These are phyloP conservation scores for Heliconius eleuchia DNA, from an alignment of 1,140 invertebrate genomes.

Conservation along the genomic window DNA sequence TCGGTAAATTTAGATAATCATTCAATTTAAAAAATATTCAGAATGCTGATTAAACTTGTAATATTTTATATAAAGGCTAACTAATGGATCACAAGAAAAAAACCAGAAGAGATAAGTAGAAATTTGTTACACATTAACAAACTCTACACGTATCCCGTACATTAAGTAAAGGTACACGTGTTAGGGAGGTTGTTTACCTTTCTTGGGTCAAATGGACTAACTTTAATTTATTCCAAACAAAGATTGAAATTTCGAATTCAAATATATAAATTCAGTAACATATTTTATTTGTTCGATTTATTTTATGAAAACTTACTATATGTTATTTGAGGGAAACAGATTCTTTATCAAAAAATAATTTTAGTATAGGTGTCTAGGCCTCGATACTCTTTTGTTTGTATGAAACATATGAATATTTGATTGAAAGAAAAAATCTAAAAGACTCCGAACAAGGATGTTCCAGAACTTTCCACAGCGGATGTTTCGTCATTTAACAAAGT, in stretches of 20 bases:
- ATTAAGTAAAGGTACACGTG: slow-evolving; percentile 25
- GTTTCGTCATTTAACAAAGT: slow-evolving; percentile 24
- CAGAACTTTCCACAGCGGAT: slow-evolving; percentile 23
- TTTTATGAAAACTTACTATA: background rate
- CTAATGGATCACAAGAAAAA: background rate
- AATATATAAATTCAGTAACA: background rate
- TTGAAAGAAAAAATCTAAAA: background rate
- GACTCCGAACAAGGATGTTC: background rate
- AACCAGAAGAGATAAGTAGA: slow-evolving; percentile 24
- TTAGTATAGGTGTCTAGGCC: too few relatives aligned
- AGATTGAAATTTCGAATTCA: slow-evolving; percentile 5
- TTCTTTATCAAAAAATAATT: background rate
- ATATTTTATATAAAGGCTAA: background rate
- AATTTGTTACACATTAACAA: slow-evolving; percentile 35
- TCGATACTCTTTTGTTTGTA: too few relatives aligned
- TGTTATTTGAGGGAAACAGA: background rate
- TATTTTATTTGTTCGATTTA: background rate
- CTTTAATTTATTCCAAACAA: slow-evolving; percentile 20
- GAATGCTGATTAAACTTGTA: background rate
- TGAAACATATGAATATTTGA: too few relatives aligned
- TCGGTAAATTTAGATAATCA: too few relatives aligned
- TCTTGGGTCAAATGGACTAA: slow-evolving; percentile 21
- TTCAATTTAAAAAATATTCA: background rate
- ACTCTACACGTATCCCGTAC: slow-evolving; percentile 27
- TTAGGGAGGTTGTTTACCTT: slow-evolving; percentile 37